A percentile compares a stretch with the other conserved stretches of the same genome.
Evolutionary conservation across 2,888 invertebrate species (phyloP).

Genomic region (Brassicogethes aeneus): DNA sequence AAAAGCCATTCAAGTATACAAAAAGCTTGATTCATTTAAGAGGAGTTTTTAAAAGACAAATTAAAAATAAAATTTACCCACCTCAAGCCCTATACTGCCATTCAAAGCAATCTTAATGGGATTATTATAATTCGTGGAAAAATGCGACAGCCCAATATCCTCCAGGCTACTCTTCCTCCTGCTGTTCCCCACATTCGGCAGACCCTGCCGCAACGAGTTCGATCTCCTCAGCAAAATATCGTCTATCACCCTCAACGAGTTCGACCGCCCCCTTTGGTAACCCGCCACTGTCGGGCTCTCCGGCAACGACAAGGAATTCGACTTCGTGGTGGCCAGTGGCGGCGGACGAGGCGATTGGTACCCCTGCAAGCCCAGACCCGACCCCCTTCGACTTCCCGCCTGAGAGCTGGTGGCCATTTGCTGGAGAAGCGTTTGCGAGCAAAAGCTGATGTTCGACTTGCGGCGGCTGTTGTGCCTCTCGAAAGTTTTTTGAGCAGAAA

Average conservation of each 20-base stretch:
- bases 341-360: slow-evolving; percentile 63
- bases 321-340: slow-evolving; percentile 73
- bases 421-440: slow-evolving; percentile 67
- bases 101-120: slow-evolving; percentile 73
- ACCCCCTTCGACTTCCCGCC: slow-evolving; percentile 41
- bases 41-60: too few species aligned
- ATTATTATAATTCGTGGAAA: slow-evolving; percentile 64
- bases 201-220: slow-evolving; percentile 75
- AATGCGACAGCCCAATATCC: slow-evolving; percentile 77
- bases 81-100: slow-evolving; percentile 76
- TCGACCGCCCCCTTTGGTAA: slow-evolving; percentile 66
- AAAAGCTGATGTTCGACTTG: slow-evolving; percentile 86
- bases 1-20: too few species aligned
- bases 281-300: slow-evolving; percentile 80
- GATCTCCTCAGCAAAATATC: slow-evolving; percentile 76
- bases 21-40: too few species aligned
- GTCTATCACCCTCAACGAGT: slow-evolving; percentile 78
- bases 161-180: slow-evolving; percentile 76
- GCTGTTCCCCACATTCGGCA: slow-evolving; percentile 53
- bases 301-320: slow-evolving; percentile 80
- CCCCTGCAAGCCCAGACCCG: slow-evolving; percentile 38
- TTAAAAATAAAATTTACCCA: too few species aligned
- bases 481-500: slow-evolving; percentile 91
- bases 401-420: slow-evolving; percentile 48
- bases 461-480: slow-evolving; percentile 84